Base-by-base conservation (phyloP, 1,140 invertebrate genomes). In the Anthonomus grandis region DNA sequence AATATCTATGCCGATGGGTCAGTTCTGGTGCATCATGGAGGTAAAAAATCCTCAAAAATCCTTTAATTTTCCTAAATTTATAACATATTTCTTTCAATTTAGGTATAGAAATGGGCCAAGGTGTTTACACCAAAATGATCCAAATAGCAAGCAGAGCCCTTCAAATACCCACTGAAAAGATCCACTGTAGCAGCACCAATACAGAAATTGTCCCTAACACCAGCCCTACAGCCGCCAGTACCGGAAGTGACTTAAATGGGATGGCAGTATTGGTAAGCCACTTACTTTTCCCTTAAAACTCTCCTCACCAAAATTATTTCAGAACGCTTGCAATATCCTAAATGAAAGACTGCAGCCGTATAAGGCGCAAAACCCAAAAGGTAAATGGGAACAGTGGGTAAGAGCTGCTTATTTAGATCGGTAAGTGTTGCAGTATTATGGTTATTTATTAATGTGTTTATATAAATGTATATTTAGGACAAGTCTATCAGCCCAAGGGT, bases 161-260 rank as follows among this genome's bases (percentile, higher is more conserved):
- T 2, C 83, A 81, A 25, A 83, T 95, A 15, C 81, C 90, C 21
- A 70, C 80, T 8, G 81, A 85, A 0, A 84, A 87, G 67, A 93
- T 98, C 65, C 86, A 94, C 68, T 92, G 95, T 18, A 81, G 80
- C 45, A 95, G 97, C 76, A 95, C 91, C 0, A 76, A 87, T 8
- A 96, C 93, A 0, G 91, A 95, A 68, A 96, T 94, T 77, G 92
- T 97, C 0, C 93, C 95, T 0, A 98, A 98, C 71, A 91, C 93
- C 0, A 90, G 91, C 19, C 81, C 94, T 0, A 95, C 95, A 10
- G 94, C 95, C 21, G 95, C 92, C 1, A 95, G 92, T 76, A 82
- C 84, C 37, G 86, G 90, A 6, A 95, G 93, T 1, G 95, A 98
- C 80, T 71, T 98, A 0, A 95, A 97, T 75, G 95, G 95, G 60